phyloP scores from a whole-genome alignment of 2,113 vertebrate genomes.

The Epinephelus cyanopodus region DNA sequence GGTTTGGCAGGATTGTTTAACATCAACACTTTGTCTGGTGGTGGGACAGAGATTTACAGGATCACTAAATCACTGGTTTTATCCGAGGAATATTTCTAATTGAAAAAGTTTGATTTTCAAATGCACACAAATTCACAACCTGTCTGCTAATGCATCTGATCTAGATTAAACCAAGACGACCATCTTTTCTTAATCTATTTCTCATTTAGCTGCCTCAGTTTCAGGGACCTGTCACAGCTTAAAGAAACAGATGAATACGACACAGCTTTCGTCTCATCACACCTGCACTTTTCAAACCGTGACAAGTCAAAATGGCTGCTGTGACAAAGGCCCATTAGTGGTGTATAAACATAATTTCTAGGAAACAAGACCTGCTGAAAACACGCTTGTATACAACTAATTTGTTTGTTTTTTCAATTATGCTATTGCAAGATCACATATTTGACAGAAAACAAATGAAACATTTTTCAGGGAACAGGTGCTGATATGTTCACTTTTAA shows the following conservation, averaged over 20 bases:
- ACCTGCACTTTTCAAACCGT: too few species aligned
- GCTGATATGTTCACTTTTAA: too few species aligned
- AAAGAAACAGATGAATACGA: too few species aligned
- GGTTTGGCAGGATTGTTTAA: neutral
- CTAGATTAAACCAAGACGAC: neutral
- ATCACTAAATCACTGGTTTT: neutral
- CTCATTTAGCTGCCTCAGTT: too few species aligned
- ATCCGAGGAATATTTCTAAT: neutral
- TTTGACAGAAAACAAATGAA: neutral
- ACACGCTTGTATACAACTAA: too few species aligned
- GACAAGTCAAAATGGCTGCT: too few species aligned
- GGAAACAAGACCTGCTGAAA: too few species aligned
- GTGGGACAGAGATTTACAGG: neutral
- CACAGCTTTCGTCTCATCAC: too few species aligned
- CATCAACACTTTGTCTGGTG: neutral
- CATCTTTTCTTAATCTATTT: neutral
- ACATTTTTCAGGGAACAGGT: neutral
- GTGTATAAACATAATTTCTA: too few species aligned
- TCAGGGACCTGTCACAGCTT: too few species aligned
- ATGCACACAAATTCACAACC: neutral
- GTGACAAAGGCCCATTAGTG: too few species aligned
- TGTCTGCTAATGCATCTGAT: neutral
- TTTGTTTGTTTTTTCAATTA: too few species aligned
- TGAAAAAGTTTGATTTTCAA: neutral
- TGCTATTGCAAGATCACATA: neutral